These are phyloP conservation scores for Drosophila biarmipes DNA, from an alignment of 1,140 invertebrate species.

Conservation along the genomic window DNA sequence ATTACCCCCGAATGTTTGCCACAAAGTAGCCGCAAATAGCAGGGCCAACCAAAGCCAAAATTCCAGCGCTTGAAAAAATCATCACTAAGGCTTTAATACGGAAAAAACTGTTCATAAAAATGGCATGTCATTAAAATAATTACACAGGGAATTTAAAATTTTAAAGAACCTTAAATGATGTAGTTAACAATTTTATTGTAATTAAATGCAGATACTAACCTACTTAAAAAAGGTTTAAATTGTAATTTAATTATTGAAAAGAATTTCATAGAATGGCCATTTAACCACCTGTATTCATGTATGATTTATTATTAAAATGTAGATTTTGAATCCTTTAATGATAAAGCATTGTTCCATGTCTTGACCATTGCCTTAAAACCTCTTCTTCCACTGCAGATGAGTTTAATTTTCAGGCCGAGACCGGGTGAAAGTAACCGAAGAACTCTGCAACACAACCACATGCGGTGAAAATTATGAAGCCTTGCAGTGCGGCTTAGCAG, in stretches of 20 bases:
- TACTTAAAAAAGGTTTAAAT: too few species aligned
- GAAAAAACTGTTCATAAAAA: too few species aligned
- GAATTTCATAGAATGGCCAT: too few species aligned
- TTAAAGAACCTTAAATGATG: too few species aligned
- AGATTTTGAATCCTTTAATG: neutral
- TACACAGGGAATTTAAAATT: too few species aligned
- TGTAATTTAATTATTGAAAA: too few species aligned
- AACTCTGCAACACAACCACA: conserved; percentile 47
- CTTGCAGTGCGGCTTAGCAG: conserved; percentile 59
- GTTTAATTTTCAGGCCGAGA: conserved; percentile 38
- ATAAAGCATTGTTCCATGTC: neutral
- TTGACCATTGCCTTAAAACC: too few species aligned
- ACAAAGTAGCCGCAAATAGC: conserved; percentile 25
- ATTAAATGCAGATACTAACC: too few species aligned
- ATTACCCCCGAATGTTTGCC: conserved; percentile 48
- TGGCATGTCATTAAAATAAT: too few species aligned
- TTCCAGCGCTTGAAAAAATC: conserved; percentile 5
- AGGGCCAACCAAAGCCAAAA: neutral
- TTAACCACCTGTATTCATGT: too few species aligned
- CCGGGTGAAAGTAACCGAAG: conserved; percentile 25
- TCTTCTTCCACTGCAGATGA: conserved; percentile 11
- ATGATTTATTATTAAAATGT: too few species aligned
- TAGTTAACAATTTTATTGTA: too few species aligned
- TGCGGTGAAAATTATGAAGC: conserved; percentile 77
- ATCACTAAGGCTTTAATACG: neutral